These are phyloP conservation scores for Allygus modestus DNA, from an alignment of 2,888 invertebrate species.

Conservation along the genomic window DNA sequence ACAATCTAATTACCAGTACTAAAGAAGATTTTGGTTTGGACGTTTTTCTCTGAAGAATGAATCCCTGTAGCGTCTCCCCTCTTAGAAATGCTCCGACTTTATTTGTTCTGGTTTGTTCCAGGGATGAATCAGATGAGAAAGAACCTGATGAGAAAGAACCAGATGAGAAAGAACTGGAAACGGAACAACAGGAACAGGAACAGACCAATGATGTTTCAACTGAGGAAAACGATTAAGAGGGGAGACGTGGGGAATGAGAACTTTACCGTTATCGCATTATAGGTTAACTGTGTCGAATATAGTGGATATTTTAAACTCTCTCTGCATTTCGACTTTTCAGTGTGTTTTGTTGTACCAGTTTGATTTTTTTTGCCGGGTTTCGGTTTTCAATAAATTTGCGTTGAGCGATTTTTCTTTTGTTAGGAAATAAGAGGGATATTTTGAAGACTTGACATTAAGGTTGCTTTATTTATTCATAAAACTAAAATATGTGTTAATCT, in stretches of 20 bases:
- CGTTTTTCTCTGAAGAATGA: neutral
- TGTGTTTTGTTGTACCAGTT: neutral
- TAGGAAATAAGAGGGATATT: neutral
- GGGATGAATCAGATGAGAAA: slow-evolving; percentile 41
- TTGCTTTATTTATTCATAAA: no score
- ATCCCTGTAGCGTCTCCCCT: neutral
- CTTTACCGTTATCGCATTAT: neutral
- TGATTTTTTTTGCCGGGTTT: neutral
- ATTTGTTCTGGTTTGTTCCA: slow-evolving; percentile 56
- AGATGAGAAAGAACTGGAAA: slow-evolving; percentile 19
- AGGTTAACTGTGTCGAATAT: neutral
- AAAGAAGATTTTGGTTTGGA: neutral
- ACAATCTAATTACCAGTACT: neutral
- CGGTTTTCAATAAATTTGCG: neutral
- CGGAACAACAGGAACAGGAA: neutral
- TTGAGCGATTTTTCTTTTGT: neutral
- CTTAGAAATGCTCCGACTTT: neutral
- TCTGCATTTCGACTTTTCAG: neutral
- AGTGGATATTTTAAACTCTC: slow-evolving; percentile 12
- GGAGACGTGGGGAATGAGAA: neutral
- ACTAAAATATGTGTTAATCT: no score
- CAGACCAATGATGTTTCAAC: neutral
- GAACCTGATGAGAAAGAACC: slow-evolving; percentile 6
- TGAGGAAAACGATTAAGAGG: slow-evolving; percentile 13
- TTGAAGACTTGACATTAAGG: neutral